phyloP scores from a whole-genome alignment of 2,797 vertebrate genomes.

The Xiphophorus birchmanni region DNA sequence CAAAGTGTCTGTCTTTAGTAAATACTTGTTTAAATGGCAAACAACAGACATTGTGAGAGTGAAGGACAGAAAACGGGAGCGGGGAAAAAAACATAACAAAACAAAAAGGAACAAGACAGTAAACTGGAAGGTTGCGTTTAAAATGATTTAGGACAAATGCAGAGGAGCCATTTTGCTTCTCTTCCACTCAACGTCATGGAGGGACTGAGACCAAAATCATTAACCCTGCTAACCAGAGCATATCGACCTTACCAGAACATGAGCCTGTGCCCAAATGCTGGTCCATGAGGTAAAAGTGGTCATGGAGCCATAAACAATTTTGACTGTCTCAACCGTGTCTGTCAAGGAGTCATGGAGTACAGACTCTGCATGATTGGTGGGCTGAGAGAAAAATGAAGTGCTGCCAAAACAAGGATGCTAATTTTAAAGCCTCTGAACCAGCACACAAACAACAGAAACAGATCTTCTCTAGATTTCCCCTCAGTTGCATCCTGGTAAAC shows the following conservation, averaged over 20 bases:
- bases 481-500: neutral
- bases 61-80: neutral
- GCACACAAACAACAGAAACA: neutral
- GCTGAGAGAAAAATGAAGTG: neutral
- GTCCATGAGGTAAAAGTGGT: neutral
- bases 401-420: constrained; percentile 1
- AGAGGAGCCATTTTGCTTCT: neutral
- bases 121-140: neutral
- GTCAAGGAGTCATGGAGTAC: neutral
- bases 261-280: neutral
- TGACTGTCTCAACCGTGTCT: neutral
- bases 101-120: neutral
- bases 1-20: neutral
- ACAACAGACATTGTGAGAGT: neutral
- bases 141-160: neutral
- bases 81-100: neutral
- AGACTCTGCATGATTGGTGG: neutral
- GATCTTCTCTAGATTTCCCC: neutral
- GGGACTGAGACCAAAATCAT: neutral
- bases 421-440: constrained; percentile 2
- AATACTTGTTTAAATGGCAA: neutral
- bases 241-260: neutral
- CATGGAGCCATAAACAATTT: neutral
- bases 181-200: neutral
- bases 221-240: neutral